phyloP scores from a whole-genome alignment of 2,797 vertebrate species.

The Gymnothorax reevesii region DNA sequence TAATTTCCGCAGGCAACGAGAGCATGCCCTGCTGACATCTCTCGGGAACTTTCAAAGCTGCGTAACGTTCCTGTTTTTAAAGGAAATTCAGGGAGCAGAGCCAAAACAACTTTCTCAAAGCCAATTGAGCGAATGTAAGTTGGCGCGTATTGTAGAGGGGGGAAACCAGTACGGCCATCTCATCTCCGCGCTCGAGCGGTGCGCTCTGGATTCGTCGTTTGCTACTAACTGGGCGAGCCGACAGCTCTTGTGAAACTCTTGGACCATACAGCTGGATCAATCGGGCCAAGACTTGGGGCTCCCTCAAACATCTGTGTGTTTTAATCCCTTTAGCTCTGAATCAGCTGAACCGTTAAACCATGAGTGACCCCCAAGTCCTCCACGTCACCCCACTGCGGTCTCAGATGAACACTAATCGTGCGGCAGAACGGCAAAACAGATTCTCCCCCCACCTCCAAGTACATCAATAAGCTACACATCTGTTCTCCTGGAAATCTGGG shows the following conservation, averaged over 20 bases:
- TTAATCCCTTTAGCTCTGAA: not conserved
- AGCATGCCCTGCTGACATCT: slow-evolving; percentile 20
- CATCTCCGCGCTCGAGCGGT: not conserved
- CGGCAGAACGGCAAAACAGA: not conserved
- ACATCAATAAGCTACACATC: slow-evolving; percentile 13
- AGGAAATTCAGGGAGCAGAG: slow-evolving; percentile 17
- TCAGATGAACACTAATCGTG: not conserved
- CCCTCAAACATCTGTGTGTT: slow-evolving; percentile 21
- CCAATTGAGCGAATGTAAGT: slow-evolving; percentile 29
- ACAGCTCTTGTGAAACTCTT: slow-evolving; percentile 13
- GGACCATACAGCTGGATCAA: not conserved
- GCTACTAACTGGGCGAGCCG: slow-evolving; percentile 31
- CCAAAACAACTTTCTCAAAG: slow-evolving; percentile 40
- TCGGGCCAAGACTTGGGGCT: not conserved
- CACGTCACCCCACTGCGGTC: not conserved
- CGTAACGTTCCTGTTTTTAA: slow-evolving; percentile 23
- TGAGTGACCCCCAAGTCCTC: not conserved
- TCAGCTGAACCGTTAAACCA: not conserved
- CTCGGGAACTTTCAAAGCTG: slow-evolving; percentile 33
- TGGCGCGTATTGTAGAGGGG: not conserved
- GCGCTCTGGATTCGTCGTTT: slow-evolving; percentile 31
- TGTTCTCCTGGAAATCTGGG: not conserved
- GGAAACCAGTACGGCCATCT: not conserved
- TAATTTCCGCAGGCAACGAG: not conserved
- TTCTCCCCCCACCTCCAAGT: too few species aligned